Base-by-base conservation (phyloP, 2,113 vertebrate genomes). In the rabbit (Oryctolagus cuniculus) region DNA sequence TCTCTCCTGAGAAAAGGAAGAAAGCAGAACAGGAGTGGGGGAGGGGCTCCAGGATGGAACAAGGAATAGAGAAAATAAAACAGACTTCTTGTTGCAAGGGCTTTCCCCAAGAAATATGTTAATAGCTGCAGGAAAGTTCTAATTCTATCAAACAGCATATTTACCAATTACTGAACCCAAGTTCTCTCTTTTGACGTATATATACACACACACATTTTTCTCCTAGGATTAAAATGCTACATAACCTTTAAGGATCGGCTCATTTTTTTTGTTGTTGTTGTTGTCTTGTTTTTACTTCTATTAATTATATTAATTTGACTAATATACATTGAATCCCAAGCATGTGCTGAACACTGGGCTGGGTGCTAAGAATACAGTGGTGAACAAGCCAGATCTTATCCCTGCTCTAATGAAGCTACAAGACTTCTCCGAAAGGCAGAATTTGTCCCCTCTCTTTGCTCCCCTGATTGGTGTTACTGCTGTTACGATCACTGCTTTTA, bases 81-180 rank as follows among this genome's bases (percentile, higher is more conserved):
- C 21, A 94, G 82, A 92, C 85, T 83, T 75, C 88, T 10, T 92
- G 44, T 96, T 61, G 88, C 25, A 86, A 96, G 90, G 88, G 55
- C 67, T 95, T 96, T 87, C 78, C 86, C 73, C 61, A 88, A 95
- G 89, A 89, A 81, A n/a, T 36, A 85, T 51, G 81, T 88, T 66
- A 89, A 85, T 55, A 95, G 81, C 73, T 81, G 78, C 81, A 88
- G 91, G 79, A 91, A 92, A 96, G 96, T 38, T 70, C 49, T 74
- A 74, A 69, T 22, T 78, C 44, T 16, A 6, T 49, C 34, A 82
- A 85, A 80, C 44, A 84, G 63, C 75, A 3, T 72, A 89, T 61
- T 91, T 81, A 64, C 55, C 38, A 88, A 38, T 92, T 63, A 83
- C 64, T 66, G 80, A 29, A 34, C 4, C 12, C 34, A 66, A 61